phyloP scores from a whole-genome alignment of 2,797 vertebrate genomes.

The Brotogeris chrysoptera region DNA sequence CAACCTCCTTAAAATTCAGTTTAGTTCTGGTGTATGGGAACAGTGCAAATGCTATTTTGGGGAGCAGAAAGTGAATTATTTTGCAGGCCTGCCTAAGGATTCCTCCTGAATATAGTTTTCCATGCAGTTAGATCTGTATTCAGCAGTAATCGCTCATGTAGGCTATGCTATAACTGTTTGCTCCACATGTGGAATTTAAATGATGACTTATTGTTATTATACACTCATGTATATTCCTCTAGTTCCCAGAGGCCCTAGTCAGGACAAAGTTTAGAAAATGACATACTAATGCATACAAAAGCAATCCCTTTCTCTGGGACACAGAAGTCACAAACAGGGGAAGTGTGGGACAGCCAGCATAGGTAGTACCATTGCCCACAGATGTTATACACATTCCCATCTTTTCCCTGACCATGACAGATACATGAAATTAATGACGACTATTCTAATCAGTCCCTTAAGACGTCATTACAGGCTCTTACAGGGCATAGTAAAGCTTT shows the following conservation, averaged over 20 bases:
- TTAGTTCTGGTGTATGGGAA: constrained; percentile 38
- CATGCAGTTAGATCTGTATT: background rate
- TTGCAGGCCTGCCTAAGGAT: background rate
- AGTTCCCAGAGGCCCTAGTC: background rate
- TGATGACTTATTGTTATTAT: background rate
- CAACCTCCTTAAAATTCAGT: constrained; percentile 49
- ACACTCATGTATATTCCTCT: background rate
- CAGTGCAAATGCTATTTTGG: background rate
- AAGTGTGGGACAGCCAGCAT: background rate
- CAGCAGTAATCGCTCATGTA: background rate
- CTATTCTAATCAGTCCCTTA: background rate
- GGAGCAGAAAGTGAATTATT: constrained; percentile 8
- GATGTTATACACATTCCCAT: background rate
- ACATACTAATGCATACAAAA: background rate
- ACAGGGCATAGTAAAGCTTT: background rate
- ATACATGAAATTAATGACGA: background rate
- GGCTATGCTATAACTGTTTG: background rate
- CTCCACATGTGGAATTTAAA: background rate
- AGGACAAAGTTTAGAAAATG: background rate
- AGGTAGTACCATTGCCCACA: background rate
- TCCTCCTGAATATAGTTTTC: constrained; percentile 24
- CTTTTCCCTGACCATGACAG: background rate
- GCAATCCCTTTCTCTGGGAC: background rate
- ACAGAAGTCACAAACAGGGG: background rate
- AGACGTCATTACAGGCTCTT: background rate